Evolutionary conservation across 2,113 vertebrate species (phyloP).

Genomic region (Sturnira hondurensis): DNA sequence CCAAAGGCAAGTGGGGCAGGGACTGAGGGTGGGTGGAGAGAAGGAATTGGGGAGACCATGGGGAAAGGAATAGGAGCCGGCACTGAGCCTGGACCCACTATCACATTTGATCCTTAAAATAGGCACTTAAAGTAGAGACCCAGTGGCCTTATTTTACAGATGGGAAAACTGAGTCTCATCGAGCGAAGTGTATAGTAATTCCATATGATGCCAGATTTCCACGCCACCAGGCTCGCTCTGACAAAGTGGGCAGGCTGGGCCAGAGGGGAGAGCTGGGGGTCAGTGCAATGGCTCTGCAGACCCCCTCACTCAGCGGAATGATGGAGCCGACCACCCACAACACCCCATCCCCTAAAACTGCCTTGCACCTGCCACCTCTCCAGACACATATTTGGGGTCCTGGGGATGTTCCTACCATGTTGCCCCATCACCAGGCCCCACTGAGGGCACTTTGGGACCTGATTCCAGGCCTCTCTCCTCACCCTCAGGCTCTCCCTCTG

Average conservation of each 20-base stretch:
- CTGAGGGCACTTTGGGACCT: background rate
- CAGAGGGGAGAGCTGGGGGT: background rate
- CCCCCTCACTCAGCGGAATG: background rate
- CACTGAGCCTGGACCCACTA: background rate
- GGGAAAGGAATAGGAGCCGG: background rate
- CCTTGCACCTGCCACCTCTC: background rate
- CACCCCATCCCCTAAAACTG: background rate
- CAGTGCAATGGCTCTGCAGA: background rate
- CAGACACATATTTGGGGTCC: background rate
- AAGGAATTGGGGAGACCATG: background rate
- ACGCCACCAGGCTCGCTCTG: background rate
- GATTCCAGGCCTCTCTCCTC: background rate
- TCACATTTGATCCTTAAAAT: background rate
- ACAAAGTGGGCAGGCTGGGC: background rate
- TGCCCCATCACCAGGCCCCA: background rate
- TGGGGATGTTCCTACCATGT: background rate
- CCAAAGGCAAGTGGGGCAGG: slow-evolving; percentile 88
- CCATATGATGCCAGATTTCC: background rate
- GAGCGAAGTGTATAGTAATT: background rate
- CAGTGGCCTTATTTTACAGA: background rate
- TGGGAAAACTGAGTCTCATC: background rate
- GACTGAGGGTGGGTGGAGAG: background rate
- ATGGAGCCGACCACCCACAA: background rate
- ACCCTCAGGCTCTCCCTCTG: background rate
- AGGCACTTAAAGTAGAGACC: background rate